Base-by-base conservation (phyloP, 2,797 vertebrate species). In the Chaetodon trifasciatus region DNA sequence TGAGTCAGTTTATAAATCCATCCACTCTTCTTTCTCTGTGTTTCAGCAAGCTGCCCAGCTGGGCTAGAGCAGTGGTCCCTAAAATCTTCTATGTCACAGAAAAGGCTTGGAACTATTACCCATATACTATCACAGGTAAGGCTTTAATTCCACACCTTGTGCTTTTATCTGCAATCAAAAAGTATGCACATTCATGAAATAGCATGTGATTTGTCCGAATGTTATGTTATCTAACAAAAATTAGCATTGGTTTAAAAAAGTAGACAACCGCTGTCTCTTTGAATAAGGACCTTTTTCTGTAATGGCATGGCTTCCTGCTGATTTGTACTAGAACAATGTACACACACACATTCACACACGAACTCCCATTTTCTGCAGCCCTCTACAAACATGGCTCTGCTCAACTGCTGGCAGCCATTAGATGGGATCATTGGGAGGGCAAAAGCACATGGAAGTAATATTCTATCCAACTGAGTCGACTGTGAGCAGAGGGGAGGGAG, bases 71-170 rank as follows among this genome's bases (percentile, higher is more conserved):
- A 21, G 97, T 99, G 70, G 98, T 99, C 74, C 98, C 98, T 19
- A 98, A 97, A 90, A 99, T 99, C 70, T 99, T 99, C 94, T 99
- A 99, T 11, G 96, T 99, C 75, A 99, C 98, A 13, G 98, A 99
- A 90, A 99, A 99, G 91, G 98, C 98, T 16, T 99, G 98, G 98
- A 99, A 99, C 95, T 99, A 99, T 80, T 99, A 99, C 76, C 98
- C 98, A 3, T 99, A 98, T 79, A 99, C 98, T 6, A 96, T 99
- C 90, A 99, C 98, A 95, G 98, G 98, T 99, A 95, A 84, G 3
- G 1, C 52, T 67, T 68, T 12, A 11, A 17, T 47, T 40, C 65
- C 10, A 40, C 19, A 17, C 32, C 4, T 16, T 46, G 24, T 62
- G 8, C 68, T 42, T 39, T 60, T 60, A 19, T 57, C 7, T 50